Percentiles rank a stretch among this genome's conserved stretches.
These are phyloP conservation scores for Asarcornis scutulata DNA, from an alignment of 2,113 vertebrate genomes.

Conservation along the genomic window DNA sequence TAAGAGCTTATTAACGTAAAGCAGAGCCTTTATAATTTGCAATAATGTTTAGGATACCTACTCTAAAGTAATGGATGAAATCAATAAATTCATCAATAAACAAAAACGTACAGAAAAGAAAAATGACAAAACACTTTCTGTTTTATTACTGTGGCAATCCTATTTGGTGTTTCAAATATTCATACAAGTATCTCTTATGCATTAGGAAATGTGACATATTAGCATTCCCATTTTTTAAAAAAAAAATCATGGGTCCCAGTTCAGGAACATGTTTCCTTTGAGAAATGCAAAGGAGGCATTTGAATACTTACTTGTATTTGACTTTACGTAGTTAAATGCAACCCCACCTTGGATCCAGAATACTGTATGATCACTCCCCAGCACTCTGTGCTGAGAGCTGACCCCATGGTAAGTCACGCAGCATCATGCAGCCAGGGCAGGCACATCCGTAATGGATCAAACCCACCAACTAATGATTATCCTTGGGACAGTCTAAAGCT, in stretches of 20 bases:
- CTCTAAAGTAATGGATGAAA: conserved; percentile 36
- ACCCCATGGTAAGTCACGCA: background rate
- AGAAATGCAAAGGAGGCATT: background rate
- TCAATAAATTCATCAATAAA: conserved; percentile 33
- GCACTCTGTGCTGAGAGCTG: background rate
- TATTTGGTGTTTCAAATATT: conserved; percentile 59
- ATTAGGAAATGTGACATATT: background rate
- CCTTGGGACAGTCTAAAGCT: background rate
- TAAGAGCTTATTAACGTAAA: conserved; percentile 5
- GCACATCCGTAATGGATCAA: background rate
- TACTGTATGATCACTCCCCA: background rate
- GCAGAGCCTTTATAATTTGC: background rate
- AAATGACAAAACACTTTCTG: conserved; percentile 1
- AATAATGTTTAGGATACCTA: background rate
- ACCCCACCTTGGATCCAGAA: background rate
- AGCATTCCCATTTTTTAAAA: background rate
- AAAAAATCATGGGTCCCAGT: background rate
- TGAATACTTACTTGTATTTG: background rate
- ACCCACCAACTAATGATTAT: background rate
- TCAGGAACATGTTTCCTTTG: background rate
- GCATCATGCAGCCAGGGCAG: background rate
- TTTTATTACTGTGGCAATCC: conserved; percentile 27
- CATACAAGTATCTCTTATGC: conserved; percentile 3
- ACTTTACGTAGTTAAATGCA: background rate
- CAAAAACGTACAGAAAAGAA: conserved; percentile 4